Percentiles rank a stretch among this genome's conserved stretches.
These are phyloP conservation scores for Podargus strigoides DNA, from an alignment of 2,797 vertebrate genomes.

Conservation along the genomic window DNA sequence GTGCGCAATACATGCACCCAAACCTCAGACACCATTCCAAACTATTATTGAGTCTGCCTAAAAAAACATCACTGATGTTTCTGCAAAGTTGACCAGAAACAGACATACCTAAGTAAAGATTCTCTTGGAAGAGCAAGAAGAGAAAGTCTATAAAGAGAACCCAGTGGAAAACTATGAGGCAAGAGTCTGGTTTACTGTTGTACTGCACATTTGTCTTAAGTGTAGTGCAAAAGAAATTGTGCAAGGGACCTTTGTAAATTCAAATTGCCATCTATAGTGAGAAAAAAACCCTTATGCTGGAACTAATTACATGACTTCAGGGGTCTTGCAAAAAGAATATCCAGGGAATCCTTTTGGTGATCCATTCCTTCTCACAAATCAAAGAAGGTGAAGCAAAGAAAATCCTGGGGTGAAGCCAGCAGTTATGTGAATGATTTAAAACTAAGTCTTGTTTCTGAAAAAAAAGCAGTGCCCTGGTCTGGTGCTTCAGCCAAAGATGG, in stretches of 20 bases:
- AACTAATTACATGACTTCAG: neutral
- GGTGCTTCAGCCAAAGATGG: constrained; percentile 20
- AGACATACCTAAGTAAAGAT: neutral
- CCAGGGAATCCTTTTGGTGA: neutral
- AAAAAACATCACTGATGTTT: neutral
- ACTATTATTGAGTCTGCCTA: neutral
- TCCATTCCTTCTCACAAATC: neutral
- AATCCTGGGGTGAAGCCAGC: neutral
- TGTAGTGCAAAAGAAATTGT: neutral
- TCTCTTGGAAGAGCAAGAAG: neutral
- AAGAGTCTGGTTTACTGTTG: neutral
- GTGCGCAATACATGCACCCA: neutral
- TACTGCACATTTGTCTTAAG: neutral
- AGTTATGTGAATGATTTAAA: constrained; percentile 7
- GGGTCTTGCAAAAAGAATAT: neutral
- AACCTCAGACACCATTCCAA: neutral
- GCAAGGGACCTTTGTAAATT: neutral
- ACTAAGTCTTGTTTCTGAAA: neutral
- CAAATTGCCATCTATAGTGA: neutral
- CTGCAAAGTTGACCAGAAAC: neutral
- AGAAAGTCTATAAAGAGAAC: neutral
- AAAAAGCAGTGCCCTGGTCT: neutral
- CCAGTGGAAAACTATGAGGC: neutral
- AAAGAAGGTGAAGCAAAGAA: constrained; percentile 1
- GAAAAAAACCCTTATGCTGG: neutral